phyloP scores from a whole-genome alignment of 2,113 vertebrate genomes.

The Tychaedon coryphoeus region DNA sequence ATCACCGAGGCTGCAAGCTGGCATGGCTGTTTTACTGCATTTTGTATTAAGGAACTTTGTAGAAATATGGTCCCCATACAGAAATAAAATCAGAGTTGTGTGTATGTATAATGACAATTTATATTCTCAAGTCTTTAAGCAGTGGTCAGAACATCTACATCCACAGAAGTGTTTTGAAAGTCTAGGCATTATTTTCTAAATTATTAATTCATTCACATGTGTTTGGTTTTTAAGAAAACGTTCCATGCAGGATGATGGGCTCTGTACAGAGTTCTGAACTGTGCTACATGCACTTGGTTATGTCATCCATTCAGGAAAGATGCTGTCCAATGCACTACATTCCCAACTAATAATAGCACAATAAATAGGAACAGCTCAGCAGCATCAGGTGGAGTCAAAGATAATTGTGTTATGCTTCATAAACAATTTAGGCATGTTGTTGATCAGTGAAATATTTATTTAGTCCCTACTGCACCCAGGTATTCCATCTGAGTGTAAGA shows the following conservation, averaged over 20 bases:
- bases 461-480: background rate
- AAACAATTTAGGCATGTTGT: background rate
- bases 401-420: constrained; percentile 25
- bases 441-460: background rate
- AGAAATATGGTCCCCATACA: background rate
- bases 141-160: background rate
- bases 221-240: background rate
- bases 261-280: background rate
- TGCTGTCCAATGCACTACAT: background rate
- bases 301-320: background rate
- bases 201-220: background rate
- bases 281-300: background rate
- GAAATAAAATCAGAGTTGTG: rapidly evolving
- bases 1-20: background rate
- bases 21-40: background rate
- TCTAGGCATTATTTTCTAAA: background rate
- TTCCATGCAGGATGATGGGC: background rate
- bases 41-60: background rate
- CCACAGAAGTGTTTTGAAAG: background rate
- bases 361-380: constrained; percentile 12
- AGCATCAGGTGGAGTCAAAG: constrained; percentile 30
- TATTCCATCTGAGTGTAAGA: background rate
- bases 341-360: background rate
- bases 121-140: background rate
- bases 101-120: background rate